Percentiles rank a stretch among this genome's conserved stretches.
Evolutionary conservation across 2,888 invertebrate genomes (phyloP).

Genomic region (Gryllus longicercus): DNA sequence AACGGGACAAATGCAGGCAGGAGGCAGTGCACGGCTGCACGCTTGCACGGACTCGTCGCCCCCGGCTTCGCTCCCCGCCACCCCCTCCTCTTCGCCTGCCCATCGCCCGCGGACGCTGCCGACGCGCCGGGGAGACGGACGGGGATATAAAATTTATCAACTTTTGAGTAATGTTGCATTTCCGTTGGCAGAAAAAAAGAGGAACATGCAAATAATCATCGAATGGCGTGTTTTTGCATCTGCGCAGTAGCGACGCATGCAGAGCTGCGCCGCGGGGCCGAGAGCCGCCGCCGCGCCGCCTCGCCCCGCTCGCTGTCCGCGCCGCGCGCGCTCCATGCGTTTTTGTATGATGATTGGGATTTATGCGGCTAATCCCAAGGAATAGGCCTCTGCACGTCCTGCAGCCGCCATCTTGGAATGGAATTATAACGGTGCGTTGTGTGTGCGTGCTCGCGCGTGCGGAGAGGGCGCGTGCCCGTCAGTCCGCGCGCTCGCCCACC

Average conservation of each 20-base stretch:
- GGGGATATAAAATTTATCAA: slow-evolving; percentile 25
- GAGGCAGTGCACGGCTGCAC: slow-evolving; percentile 10
- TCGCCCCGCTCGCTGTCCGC: background rate
- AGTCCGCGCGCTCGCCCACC: background rate
- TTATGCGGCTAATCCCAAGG: slow-evolving; percentile 22
- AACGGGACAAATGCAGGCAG: background rate
- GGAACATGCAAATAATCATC: slow-evolving; percentile 25
- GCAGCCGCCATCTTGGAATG: slow-evolving; percentile 17
- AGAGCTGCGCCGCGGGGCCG: slow-evolving; percentile 12
- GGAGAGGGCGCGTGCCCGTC: background rate
- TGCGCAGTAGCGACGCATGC: background rate
- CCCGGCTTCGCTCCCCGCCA: background rate
- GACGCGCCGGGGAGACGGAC: slow-evolving; percentile 18
- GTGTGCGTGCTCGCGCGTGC: slow-evolving; percentile 1
- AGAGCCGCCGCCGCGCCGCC: background rate
- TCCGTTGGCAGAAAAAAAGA: slow-evolving; percentile 23
- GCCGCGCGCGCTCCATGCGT: background rate
- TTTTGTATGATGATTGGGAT: slow-evolving; percentile 20
- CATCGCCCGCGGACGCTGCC: slow-evolving; percentile 5
- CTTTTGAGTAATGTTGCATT: slow-evolving; percentile 26
- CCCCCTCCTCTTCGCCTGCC: background rate
- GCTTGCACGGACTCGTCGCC: slow-evolving; percentile 7
- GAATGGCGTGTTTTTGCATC: slow-evolving; percentile 22
- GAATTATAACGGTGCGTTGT: slow-evolving; percentile 17
- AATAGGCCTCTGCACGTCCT: slow-evolving; percentile 2